phyloP scores from a whole-genome alignment of 2,888 invertebrate species.

The Reticulitermes lucifugus region DNA sequence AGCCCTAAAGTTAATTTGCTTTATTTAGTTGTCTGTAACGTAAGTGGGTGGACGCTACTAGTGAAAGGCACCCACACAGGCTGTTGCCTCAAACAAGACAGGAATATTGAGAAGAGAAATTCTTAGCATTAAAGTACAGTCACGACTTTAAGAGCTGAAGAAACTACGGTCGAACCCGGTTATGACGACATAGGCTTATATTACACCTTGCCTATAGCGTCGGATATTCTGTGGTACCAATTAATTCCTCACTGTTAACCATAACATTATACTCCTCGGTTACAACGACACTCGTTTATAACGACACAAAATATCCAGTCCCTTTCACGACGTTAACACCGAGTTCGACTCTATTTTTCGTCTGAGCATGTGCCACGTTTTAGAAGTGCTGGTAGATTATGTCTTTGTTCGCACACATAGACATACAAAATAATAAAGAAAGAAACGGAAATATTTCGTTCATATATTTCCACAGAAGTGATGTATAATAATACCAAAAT shows the following conservation, averaged over 20 bases:
- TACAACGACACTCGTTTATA: too few species aligned
- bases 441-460: not conserved
- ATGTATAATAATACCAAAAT: not conserved
- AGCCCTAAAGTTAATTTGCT: not conserved
- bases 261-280: too few species aligned
- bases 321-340: too few species aligned
- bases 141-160: conserved; percentile 8
- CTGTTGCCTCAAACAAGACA: conserved; percentile 12
- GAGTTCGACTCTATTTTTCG: not conserved
- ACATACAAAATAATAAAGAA: not conserved
- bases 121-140: conserved; percentile 14
- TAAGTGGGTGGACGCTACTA: not conserved
- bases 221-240: too few species aligned
- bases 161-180: not conserved
- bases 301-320: too few species aligned
- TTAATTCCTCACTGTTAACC: too few species aligned
- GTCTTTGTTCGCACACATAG: not conserved
- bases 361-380: not conserved
- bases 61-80: conserved; percentile 29
- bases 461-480: not conserved
- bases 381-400: not conserved
- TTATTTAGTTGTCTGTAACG: not conserved
- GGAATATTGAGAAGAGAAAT: conserved; percentile 30
- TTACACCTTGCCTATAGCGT: too few species aligned
- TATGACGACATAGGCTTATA: too few species aligned